Evolutionary conservation across 2,888 invertebrate species (phyloP).

Genomic region (Rhopalosiphum nymphaeae): DNA sequence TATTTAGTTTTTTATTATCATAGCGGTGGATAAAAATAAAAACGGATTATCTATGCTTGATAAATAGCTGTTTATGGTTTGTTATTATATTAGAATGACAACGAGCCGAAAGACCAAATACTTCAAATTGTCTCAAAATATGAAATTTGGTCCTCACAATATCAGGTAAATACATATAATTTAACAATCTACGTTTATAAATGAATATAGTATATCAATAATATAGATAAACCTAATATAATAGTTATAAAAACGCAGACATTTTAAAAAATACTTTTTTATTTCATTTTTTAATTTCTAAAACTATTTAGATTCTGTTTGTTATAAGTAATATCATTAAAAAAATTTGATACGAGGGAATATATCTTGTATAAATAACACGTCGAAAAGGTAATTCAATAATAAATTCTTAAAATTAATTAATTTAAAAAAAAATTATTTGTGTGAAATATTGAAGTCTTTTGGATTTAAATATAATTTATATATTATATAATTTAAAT

Average conservation of each 20-base stretch:
- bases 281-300: background rate
- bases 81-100: background rate
- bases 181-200: background rate
- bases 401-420: background rate
- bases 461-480: background rate
- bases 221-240: background rate
- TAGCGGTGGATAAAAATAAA: background rate
- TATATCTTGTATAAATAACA: background rate
- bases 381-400: background rate
- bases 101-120: background rate
- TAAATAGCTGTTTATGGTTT: background rate
- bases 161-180: constrained; percentile 30
- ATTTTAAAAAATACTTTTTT: background rate
- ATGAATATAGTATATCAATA: background rate
- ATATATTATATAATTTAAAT: background rate
- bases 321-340: background rate
- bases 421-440: background rate
- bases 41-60: background rate
- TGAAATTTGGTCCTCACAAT: constrained; percentile 22
- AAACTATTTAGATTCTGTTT: background rate
- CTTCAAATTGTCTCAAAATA: background rate
- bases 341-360: background rate
- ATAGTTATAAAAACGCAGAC: background rate
- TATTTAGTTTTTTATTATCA: background rate
- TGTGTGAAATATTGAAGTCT: background rate